Conservation (phyloP, 1,140 invertebrate species). For the Lordiphosa mommai region DNA sequence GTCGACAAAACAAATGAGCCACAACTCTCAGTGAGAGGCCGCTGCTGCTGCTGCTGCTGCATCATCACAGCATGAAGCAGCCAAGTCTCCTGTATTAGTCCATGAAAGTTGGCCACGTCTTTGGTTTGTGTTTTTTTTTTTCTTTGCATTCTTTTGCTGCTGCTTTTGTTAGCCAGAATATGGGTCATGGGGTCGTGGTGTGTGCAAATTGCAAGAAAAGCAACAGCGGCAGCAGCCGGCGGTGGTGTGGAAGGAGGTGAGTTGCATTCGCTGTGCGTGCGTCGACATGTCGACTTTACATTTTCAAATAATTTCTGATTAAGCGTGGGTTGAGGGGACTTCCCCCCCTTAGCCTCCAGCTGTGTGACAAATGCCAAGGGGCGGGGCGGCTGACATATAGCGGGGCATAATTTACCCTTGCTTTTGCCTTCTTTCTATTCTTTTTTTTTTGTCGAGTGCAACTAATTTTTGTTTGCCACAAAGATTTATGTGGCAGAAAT, state of each 20-base stretch:
- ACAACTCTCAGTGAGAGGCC: constrained; percentile 15
- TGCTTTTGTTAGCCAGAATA: constrained; percentile 21
- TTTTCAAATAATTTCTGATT: constrained; percentile 78
- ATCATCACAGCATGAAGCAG: constrained; percentile 27
- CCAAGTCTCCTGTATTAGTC: constrained; percentile 46
- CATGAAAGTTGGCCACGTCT: constrained; percentile 57
- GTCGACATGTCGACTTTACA: constrained; percentile 72
- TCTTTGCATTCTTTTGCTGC: constrained; percentile 45
- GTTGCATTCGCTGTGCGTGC: constrained; percentile 40
- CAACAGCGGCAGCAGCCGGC: background rate
- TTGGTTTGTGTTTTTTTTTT: constrained; percentile 32
- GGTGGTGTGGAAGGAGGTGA: constrained; percentile 4
- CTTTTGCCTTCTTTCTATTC: constrained; percentile 30
- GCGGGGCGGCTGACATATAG: constrained; percentile 69
- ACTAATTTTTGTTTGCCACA: constrained; percentile 76
- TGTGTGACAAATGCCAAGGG: constrained; percentile 70
- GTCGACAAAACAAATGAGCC: constrained; percentile 59
- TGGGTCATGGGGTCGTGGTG: constrained; percentile 68
- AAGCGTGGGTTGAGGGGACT: constrained; percentile 38
- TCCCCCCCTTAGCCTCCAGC: constrained; percentile 26
- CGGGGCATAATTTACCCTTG: constrained; percentile 71
- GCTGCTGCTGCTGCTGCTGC: background rate
- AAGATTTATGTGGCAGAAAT: constrained; percentile 69
- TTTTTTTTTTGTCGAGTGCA: constrained; percentile 53
- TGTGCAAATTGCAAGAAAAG: constrained; percentile 63